A percentile compares a stretch with the other conserved stretches of the same genome.
These are phyloP conservation scores for Cheilinus undulatus DNA, from an alignment of 2,113 vertebrate species.

Conservation along the genomic window DNA sequence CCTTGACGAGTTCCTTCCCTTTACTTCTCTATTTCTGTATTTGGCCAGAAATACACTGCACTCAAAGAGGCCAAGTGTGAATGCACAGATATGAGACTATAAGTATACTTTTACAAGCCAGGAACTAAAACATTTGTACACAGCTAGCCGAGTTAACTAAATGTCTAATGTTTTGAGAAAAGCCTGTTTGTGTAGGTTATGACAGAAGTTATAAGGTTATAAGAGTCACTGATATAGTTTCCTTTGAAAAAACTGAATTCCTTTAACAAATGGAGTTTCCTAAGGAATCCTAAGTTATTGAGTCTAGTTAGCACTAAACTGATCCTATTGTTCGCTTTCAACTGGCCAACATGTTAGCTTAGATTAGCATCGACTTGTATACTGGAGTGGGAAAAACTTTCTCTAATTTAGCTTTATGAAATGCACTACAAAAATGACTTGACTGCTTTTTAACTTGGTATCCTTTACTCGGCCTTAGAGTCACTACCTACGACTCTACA, in stretches of 20 bases:
- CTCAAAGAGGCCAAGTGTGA: neutral
- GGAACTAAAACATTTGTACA: neutral
- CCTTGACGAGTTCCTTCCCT: slow-evolving; percentile 1
- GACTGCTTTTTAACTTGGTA: too few relatives aligned
- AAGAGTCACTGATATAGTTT: neutral
- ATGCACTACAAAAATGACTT: too few relatives aligned
- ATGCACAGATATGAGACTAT: neutral
- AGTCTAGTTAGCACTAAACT: too few relatives aligned
- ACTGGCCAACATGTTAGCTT: neutral
- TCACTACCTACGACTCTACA: too few relatives aligned
- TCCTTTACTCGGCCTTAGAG: too few relatives aligned
- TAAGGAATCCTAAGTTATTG: too few relatives aligned
- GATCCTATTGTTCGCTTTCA: slow-evolving; percentile 5
- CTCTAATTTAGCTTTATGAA: too few relatives aligned
- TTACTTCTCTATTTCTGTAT: neutral
- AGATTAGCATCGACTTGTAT: neutral
- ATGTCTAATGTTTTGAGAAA: neutral
- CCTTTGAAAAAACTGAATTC: too few relatives aligned
- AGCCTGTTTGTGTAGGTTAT: neutral
- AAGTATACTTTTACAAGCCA: neutral
- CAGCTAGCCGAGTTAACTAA: neutral
- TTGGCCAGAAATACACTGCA: neutral
- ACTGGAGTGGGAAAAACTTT: too few relatives aligned
- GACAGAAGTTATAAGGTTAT: neutral
- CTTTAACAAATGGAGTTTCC: neutral